Evolutionary conservation across 2,797 vertebrate genomes (phyloP), one percentile per base, ranked within the genome.

Genomic region (Sebastes matsubarae): DNA sequence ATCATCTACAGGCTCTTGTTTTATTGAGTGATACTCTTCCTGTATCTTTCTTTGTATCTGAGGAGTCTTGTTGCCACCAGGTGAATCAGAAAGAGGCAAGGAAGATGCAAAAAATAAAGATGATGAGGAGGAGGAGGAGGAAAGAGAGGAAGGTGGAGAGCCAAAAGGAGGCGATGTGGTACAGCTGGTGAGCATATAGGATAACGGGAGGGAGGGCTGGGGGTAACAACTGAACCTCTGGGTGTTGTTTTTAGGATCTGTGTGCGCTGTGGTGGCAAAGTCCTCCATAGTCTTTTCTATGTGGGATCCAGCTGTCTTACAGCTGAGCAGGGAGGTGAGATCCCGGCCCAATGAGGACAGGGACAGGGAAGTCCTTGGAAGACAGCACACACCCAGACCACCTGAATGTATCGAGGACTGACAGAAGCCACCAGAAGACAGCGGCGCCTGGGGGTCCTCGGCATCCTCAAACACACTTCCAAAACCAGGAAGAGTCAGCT

Each of bases 1-100:
- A 84, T 97, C 96, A 0, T 98, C 97, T n/a, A 76, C 75, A 1
- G 97, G 97, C 83, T 99, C 97, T 93, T 97, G 96, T 87, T 99
- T 99, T 80, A 96, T 89, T 63, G 96, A 94, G 78, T 90, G 93
- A 76, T 91, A 87, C 75, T 94, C 55, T 10, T 94, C 95, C 0
- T 91, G 95, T 1, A 77, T 57, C 68, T 95, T 96, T 16, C 88
- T 93, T 32, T 94, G 96, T 16, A 93, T 88, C 11, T 92, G 82
- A 57, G 80, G 68, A 8, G 82, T 77, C 72, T 90, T 91, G 65
- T 78, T 76, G 67, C 72, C 77, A 24, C 69, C 68, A 2, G 72
- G 38, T 58, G 68, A 50, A 5, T 89, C 82, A 30, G 91, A 60
- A 6, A 75, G 80, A 24, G 90, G 77, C 69, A 87, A 63, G 12